Evolutionary conservation across 2,113 vertebrate species (phyloP), one percentile per base, ranked within the genome.

Genomic region (Catharus minimus): DNA sequence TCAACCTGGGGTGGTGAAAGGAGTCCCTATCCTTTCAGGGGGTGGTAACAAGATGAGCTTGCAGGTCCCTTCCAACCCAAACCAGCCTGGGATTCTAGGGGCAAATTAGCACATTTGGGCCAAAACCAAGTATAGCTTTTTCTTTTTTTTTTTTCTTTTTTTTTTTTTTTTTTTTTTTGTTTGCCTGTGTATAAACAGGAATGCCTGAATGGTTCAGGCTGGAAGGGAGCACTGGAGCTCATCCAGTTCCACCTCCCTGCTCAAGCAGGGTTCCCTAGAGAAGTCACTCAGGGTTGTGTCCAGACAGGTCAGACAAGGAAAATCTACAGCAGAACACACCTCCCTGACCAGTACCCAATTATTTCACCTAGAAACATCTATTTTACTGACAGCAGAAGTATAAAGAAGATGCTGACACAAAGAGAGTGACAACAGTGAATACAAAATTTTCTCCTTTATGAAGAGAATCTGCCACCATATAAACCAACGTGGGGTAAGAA

Each of bases 251-350:
- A n/a, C 27, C 21, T 60, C 43, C 36, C 43, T 66, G 52, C 52
- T 28, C 71, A 15, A 50, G 30, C 13, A 49, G 62, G 36, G 26
- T 24, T 55, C 32, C 55, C 38, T 82, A 26, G 32, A 26, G 10
- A 38, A 38, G 6, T 4, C 72, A 36, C 55, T 52, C 56, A 46
- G 17, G 16, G 9, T 3, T 30, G 19, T 61, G 47, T 21, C 56
- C 73, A 39, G 10, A 24, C 8, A 30, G 33, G 23, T 23, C 41
- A 73, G 47, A 38, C 30, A 56, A 56, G 57, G 33, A 39, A 55
- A 60, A 30, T 2, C 9, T 0, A 4, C 20, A 46, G 27, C 56
- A 66, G 33, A 4, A 32, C 11, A 1, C n/a, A 23, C 23, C 52
- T 9, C 33, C 52, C 39, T 13, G 5, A 74, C 11, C 3, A 55